Base-by-base conservation (phyloP, 2,888 invertebrate genomes). In the Cybosia mesomella region DNA sequence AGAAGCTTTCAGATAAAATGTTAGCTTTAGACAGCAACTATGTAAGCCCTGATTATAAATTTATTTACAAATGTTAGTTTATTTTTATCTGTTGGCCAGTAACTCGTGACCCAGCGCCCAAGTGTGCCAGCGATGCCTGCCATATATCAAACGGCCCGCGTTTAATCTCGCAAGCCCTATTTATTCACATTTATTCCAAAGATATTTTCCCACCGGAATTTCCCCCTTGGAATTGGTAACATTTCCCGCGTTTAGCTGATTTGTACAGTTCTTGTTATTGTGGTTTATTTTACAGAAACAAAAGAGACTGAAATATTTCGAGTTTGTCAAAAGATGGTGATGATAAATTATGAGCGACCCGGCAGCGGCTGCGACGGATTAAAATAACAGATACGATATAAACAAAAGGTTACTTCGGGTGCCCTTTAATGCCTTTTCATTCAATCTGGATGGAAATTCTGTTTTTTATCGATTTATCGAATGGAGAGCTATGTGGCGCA, bases 131-230 rank as follows among this genome's bases (percentile, higher is more conserved):
- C 81, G 81, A 85, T 84, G 81, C 81, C 82, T 77, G 85, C 87
- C 88, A 91, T 93, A 92, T 90, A 92, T 92, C 91, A 91, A 86
- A 81, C 82, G 83, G 85, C 74, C 89, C 89, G 91, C 91, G 90
- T 92, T 92, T 92, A 92, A 92, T 92, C 92, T 92, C 91, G 82
- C 89, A 86, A 91, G 91, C 85, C 91, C 91, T 92, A 93, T 93
- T 93, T 93, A 92, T 93, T 92, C 89, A 89, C 91, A 92, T 93
- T 92, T 92, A 93, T 92, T 89, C 87, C 88, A 90, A 92, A 92
- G 90, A 92, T 92, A 92, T 92, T 93, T 89, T 88, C 89, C 91
- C 90, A 88, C 87, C 88, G 92, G 93, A 92, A 91, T 91, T 92
- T 92, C 91, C 90, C 90, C 84, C 89, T 90, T 89, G 88, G 89